Evolutionary conservation across 2,113 vertebrate genomes (phyloP).

Genomic region (Anser cygnoides): DNA sequence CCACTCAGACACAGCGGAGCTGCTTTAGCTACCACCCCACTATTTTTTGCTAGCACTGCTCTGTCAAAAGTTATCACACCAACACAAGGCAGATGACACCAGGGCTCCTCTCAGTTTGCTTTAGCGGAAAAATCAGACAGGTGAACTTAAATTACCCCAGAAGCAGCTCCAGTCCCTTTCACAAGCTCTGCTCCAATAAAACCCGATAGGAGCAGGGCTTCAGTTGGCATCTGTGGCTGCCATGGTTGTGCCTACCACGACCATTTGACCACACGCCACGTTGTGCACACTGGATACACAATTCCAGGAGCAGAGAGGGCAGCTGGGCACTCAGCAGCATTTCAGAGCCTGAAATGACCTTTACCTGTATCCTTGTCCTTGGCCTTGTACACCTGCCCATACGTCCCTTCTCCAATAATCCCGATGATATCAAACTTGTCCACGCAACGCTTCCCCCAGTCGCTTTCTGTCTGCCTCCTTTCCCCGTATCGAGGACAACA

Average conservation of each 20-base stretch:
- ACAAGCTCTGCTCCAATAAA: not conserved
- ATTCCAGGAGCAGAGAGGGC: not conserved
- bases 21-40: not conserved
- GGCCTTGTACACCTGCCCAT: constrained; percentile 98
- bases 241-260: not conserved
- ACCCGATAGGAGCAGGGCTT: not conserved
- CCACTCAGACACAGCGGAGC: not conserved
- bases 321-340: not conserved
- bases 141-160: accelerated
- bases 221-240: not conserved
- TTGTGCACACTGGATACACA: accelerated
- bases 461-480: constrained; percentile 92
- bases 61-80: not conserved
- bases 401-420: constrained; percentile 97
- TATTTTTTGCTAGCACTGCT: accelerated
- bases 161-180: not conserved
- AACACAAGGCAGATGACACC: not conserved
- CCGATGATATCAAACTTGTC: constrained; percentile 98
- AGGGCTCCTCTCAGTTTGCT: not conserved
- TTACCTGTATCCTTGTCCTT: constrained; percentile 98
- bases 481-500: constrained; percentile 98
- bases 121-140: not conserved
- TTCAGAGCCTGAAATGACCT: not conserved
- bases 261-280: accelerated
- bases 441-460: constrained; percentile 98